A percentile compares a stretch with the other conserved stretches of the same genome.
phyloP scores from a whole-genome alignment of 2,797 vertebrate species.

The Crocidura indochinensis region DNA sequence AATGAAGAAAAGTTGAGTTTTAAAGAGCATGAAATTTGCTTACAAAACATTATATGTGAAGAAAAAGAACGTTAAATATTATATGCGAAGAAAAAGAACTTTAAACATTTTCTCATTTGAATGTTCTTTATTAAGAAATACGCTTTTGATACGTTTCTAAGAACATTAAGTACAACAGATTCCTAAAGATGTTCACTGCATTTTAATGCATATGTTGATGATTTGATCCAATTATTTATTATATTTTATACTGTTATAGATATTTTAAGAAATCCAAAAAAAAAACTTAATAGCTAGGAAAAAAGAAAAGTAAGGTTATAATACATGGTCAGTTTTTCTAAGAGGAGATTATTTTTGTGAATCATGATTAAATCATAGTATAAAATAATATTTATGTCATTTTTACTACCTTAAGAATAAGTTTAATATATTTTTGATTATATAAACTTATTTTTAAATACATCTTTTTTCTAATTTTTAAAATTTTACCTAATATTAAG shows the following conservation, averaged over 20 bases:
- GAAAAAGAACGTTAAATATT: not conserved
- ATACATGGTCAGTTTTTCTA: not conserved
- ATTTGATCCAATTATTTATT: not conserved
- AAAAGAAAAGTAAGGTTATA: not conserved
- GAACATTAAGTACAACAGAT: not conserved
- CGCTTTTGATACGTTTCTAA: constrained; percentile 1
- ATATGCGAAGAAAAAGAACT: not conserved
- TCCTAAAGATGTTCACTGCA: not conserved
- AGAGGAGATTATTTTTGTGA: constrained; percentile 64
- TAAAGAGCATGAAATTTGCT: not conserved
- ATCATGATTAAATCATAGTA: not conserved
- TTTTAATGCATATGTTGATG: not conserved
- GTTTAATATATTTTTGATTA: not conserved
- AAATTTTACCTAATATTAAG: constrained; percentile 22
- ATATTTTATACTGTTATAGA: constrained; percentile 35
- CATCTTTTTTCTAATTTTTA: not conserved
- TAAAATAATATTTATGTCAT: not conserved
- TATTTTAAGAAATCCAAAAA: constrained; percentile 7
- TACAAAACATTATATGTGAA: constrained; percentile 24
- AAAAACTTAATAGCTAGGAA: not conserved
- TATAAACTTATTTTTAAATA: constrained; percentile 45
- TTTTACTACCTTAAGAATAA: constrained; percentile 51
- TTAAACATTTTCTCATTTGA: constrained; percentile 34
- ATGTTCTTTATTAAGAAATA: constrained; percentile 11
- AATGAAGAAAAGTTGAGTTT: constrained; percentile 17